phyloP scores from a whole-genome alignment of 2,888 invertebrate species.

The Drosophila ezoana region DNA sequence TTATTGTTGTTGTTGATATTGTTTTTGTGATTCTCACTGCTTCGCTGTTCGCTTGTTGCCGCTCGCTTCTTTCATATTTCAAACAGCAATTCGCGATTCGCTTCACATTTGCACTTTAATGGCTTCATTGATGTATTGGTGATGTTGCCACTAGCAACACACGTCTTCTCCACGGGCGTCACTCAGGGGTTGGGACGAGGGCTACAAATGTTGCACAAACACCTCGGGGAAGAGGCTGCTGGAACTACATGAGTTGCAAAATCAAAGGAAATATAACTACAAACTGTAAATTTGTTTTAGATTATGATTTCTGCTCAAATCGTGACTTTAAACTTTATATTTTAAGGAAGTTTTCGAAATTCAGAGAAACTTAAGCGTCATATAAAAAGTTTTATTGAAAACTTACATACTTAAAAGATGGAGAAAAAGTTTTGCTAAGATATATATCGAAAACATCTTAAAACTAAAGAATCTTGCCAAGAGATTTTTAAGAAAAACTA shows the following conservation, averaged over 20 bases:
- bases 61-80: constrained; percentile 26
- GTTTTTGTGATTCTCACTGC: neutral
- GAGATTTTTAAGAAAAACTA: no score
- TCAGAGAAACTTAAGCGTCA: neutral
- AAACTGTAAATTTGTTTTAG: constrained; percentile 27
- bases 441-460: no score
- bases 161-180: neutral
- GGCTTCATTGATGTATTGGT: constrained; percentile 63
- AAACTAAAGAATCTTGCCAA: no score
- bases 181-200: constrained; percentile 4
- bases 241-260: constrained; percentile 53
- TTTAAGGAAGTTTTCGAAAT: neutral
- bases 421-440: no score
- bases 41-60: constrained; percentile 18
- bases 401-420: no score
- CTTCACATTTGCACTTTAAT: constrained; percentile 77
- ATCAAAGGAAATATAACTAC: constrained; percentile 8
- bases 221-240: neutral
- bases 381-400: constrained; percentile 10
- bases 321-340: constrained; percentile 6
- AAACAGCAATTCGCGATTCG: constrained; percentile 65
- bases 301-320: constrained; percentile 14
- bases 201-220: constrained; percentile 23
- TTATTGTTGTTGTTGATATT: constrained; percentile 3
- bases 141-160: constrained; percentile 48